Evolutionary conservation across 2,113 vertebrate genomes (phyloP), one percentile per base, ranked within the genome.

Genomic region (Globicephala melas): DNA sequence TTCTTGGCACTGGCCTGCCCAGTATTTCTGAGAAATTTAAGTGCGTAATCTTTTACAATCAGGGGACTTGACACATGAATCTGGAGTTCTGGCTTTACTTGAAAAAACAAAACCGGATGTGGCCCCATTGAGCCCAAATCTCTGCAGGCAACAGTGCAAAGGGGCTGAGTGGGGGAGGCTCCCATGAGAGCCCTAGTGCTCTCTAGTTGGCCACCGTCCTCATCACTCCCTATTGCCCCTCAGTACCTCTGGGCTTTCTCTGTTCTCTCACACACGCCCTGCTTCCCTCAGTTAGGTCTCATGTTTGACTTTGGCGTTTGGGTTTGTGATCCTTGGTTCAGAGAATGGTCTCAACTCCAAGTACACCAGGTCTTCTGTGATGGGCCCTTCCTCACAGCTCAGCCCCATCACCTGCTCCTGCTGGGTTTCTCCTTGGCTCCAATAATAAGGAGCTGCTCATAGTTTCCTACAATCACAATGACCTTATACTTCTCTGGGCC

Each of bases 1-100:
- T 6, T 2, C 60, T 50, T 18, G 26, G 84, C 41, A 15, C 73
- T 33, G 53, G 63, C 74, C 53, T 71, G 26, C 23, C 20, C 4
- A 14, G 9, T 20, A 63, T 74, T 73, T 88, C 58, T 33, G 36
- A 62, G 76, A 80, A 58, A 85, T 41, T 80, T 84, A 36, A 83
- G 21, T 12, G 79, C 23, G 17, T 83, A 31, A 28, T 28, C n/a
- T 79, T 86, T 91, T 80, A 68, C 87, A 88, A 76, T 70, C 41
- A 81, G 15, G 65, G 47, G 41, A 73, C 41, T 31, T 38, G 33
- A 60, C 47, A 50, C 38, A n/a, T 8, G 36, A 70, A 74, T 53
- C 50, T 81, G 47, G 44, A 36, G 41, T 65, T 77, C 73, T 97
- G 89, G n/a, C 15, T 94, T 87, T 93, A 28, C 65, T 95, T 80